Base-by-base conservation (phyloP, 2,888 invertebrate species). In the Meghimatium bilineatum region DNA sequence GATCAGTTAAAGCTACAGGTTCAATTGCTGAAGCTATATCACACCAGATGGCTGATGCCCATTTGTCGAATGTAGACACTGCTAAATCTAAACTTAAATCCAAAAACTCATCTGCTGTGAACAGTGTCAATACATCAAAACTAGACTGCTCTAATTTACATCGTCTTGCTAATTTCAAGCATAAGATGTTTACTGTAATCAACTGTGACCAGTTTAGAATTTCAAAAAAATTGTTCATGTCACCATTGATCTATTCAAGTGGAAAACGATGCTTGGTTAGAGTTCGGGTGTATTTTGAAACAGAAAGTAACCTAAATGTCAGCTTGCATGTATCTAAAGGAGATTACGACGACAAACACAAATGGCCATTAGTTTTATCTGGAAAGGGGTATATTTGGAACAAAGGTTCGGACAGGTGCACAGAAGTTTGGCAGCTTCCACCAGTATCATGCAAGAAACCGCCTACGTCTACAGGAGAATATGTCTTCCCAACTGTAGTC, bases 321-420 rank as follows among this genome's bases (percentile, higher is more conserved):
- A 32, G 29, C 12, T 1, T 79, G 2, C 56, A 32, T 10, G 60
- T 71, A 8, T 36, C 36, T 1, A 56, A 14, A n/a, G 52, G 56
- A 3, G 10, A 12, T 6, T 17, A 49, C 26, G 67, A 56, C 26
- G 49, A 56, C 8, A 44, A 14, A 17, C 32, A 36, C 44, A 69
- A 36, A 3, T 80, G 80, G 80, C 80, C 80, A 10, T 12, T 80
- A 6, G 1, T n/a, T 26, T n/a, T 80, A 20, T 49, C 66, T 49
- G 71, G 80, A 1, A 17, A 0, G 1, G 80, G 80, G 3, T 17
- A 26, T 12, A 56, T 80, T 36, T 80, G 17, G 32, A 71, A 80
- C 56, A 1, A 5, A 12, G 26, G 17, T 20, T 71, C 80, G 1
- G 29, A 34, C 32, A 1, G 49, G 6, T 17, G 0, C 56, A 71